Evolutionary conservation across 2,113 vertebrate species (phyloP), one percentile per base, ranked within the genome.

Genomic region (Malurus melanocephalus): DNA sequence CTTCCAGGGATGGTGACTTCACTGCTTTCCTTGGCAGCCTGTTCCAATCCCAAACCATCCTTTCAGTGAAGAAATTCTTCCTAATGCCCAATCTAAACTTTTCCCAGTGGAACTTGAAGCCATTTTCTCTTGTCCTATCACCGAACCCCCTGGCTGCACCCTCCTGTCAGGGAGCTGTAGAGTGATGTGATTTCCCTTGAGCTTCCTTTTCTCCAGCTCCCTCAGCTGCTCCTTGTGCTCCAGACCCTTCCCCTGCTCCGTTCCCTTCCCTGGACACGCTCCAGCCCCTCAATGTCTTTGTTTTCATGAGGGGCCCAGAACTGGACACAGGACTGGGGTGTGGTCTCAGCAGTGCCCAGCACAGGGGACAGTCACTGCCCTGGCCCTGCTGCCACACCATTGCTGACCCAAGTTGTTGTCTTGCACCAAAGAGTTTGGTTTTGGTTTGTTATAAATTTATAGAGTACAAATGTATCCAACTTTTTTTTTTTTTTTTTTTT

Each of bases 101-200:
- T 12, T 9, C 2, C 5, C 1, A 3, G 9, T 59, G 40, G 23
- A 66, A 59, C n/a, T 9, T 45, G 32, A 73, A 72, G 27, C 11
- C 7, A 2, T 60, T 87, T 80, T 33, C n/a, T 24, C 20, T 73
- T 40, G 28, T 10, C 28, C 20, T 53, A 10, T 26, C 28, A 9
- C n/a, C 3, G 2, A 16, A 0, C 1, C 11, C 21, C 13, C 16
- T 21, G 38, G n/a, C 24, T 60, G 1, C 4, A 1, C 23, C 3
- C 2, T 80, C n/a, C 40, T 53, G 7, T 33, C 53, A 32, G 53
- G 35, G 30, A 33, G 11, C 11, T 67, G 24, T 11, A 3, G 1
- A 30, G 7, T 1, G 2, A 46, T 2, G 21, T 30, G 16, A 5
- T 49, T 1, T 1, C 13, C 6, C 38, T 11, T 12, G 46, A 60